Percentiles rank a stretch among this genome's conserved stretches.
These are phyloP conservation scores for Mimas tiliae DNA, from an alignment of 2,888 invertebrate genomes.

Conservation along the genomic window DNA sequence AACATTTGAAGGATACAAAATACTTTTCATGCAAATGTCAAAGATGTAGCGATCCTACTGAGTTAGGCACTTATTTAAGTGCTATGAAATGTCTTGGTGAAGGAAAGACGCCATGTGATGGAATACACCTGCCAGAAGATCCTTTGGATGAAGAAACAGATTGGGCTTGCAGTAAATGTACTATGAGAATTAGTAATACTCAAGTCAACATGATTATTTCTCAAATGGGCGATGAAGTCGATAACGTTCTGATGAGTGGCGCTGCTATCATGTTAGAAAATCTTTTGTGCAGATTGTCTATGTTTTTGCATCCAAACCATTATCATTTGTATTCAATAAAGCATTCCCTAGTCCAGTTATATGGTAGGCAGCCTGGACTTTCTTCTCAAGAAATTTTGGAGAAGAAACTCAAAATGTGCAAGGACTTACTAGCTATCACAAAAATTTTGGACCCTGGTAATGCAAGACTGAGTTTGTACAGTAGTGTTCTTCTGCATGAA, in stretches of 20 bases:
- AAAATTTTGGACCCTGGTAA: slow-evolving; percentile 89
- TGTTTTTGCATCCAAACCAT: slow-evolving; percentile 92
- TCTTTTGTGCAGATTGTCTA: slow-evolving; percentile 87
- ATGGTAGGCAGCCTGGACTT: slow-evolving; percentile 88
- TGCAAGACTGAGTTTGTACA: slow-evolving; percentile 89
- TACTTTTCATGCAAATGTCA: slow-evolving; percentile 90
- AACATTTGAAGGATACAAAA: slow-evolving; percentile 91
- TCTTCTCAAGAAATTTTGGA: slow-evolving; percentile 85
- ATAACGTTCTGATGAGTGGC: slow-evolving; percentile 86
- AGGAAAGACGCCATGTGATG: slow-evolving; percentile 85
- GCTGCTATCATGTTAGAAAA: slow-evolving; percentile 86
- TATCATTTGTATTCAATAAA: slow-evolving; percentile 92
- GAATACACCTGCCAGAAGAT: slow-evolving; percentile 88
- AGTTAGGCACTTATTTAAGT: slow-evolving; percentile 90
- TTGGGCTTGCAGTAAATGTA: slow-evolving; percentile 91
- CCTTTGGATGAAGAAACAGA: slow-evolving; percentile 89
- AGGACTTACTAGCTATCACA: slow-evolving; percentile 86
- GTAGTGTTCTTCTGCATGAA: slow-evolving; percentile 91
- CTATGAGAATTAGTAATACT: slow-evolving; percentile 85
- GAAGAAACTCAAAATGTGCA: slow-evolving; percentile 88
- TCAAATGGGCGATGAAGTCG: slow-evolving; percentile 91
- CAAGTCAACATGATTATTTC: slow-evolving; percentile 88
- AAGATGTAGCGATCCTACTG: slow-evolving; percentile 92
- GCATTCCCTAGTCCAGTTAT: slow-evolving; percentile 92
- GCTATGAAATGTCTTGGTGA: slow-evolving; percentile 88